A percentile compares a stretch with the other conserved stretches of the same genome.
Conservation (phyloP, 2,888 invertebrate genomes). For the Ypsolopha sequella region DNA sequence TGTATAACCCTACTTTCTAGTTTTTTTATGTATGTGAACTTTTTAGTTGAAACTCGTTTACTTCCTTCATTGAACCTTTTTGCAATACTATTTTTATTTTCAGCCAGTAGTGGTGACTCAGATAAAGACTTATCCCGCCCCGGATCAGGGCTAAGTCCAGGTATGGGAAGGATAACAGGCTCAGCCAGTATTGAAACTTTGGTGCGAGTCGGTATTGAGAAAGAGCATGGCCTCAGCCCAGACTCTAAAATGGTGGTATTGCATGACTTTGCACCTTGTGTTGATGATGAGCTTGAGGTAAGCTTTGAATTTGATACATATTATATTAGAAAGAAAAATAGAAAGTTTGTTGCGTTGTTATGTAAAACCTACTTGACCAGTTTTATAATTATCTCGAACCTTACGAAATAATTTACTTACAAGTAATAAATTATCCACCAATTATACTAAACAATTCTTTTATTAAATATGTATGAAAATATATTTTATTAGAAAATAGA, state of each 20-base stretch:
- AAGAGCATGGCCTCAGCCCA: constrained; percentile 91
- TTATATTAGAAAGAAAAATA: too few relatives aligned
- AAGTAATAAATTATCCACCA: too few relatives aligned
- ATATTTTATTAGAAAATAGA: too few relatives aligned
- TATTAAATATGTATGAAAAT: too few relatives aligned
- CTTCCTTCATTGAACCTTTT: background rate
- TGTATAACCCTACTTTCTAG: too few relatives aligned
- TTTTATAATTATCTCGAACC: too few relatives aligned
- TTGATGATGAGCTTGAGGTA: constrained; percentile 93
- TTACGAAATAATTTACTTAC: too few relatives aligned
- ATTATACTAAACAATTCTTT: too few relatives aligned
- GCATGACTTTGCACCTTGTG: constrained; percentile 95
- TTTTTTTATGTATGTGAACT: too few relatives aligned
- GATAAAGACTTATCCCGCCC: constrained; percentile 78
- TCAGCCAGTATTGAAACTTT: constrained; percentile 94
- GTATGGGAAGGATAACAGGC: constrained; percentile 94
- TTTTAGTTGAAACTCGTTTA: too few relatives aligned
- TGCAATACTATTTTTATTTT: constrained; percentile 11
- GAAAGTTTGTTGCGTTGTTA: too few relatives aligned
- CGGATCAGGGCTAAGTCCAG: constrained; percentile 77
- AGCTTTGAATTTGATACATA: constrained; percentile 12
- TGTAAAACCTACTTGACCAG: too few relatives aligned
- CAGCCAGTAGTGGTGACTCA: constrained; percentile 82
- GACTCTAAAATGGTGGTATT: constrained; percentile 96
- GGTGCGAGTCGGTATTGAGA: constrained; percentile 91